Percentiles rank a stretch among this genome's conserved stretches.
These are phyloP conservation scores for Paragorgia papillata DNA, from an alignment of 92 coral and sea anemone genomes.

Conservation along the genomic window DNA sequence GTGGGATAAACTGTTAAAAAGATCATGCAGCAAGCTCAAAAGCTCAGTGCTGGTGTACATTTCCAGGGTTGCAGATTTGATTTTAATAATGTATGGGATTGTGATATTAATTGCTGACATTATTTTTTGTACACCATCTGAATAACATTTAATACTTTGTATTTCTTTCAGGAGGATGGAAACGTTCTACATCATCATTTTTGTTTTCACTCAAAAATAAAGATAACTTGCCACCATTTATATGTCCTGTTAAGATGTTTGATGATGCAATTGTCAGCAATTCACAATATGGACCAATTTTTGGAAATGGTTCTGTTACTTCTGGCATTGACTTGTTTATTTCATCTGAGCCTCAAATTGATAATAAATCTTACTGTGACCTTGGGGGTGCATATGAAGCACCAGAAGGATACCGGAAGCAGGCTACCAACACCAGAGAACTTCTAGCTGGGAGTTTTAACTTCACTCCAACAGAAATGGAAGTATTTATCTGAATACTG, in stretches of 20 bases:
- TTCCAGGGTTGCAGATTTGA: no score
- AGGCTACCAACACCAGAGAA: background rate
- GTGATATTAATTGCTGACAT: no score
- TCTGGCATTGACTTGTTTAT: background rate
- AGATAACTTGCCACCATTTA: slow-evolving; percentile 18
- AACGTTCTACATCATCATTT: background rate
- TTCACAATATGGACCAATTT: background rate
- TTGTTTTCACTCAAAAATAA: slow-evolving; percentile 6
- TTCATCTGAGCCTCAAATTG: background rate
- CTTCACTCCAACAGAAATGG: slow-evolving; percentile 9
- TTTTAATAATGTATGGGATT: no score
- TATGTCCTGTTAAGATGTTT: background rate
- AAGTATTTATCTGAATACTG: background rate
- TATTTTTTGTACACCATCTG: no score
- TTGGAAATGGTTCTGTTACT: background rate
- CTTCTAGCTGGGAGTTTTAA: slow-evolving; percentile 1
- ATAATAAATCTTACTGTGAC: background rate
- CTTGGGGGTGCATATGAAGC: background rate
- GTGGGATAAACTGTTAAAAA: no score
- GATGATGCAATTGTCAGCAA: background rate
- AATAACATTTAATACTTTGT: background rate
- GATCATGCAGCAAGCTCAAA: no score
- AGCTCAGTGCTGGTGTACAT: no score
- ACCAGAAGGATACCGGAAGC: background rate
- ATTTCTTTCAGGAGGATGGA: background rate